These are phyloP conservation scores for Danionella cerebrum DNA, from an alignment of 2,113 vertebrate species.

Conservation along the genomic window DNA sequence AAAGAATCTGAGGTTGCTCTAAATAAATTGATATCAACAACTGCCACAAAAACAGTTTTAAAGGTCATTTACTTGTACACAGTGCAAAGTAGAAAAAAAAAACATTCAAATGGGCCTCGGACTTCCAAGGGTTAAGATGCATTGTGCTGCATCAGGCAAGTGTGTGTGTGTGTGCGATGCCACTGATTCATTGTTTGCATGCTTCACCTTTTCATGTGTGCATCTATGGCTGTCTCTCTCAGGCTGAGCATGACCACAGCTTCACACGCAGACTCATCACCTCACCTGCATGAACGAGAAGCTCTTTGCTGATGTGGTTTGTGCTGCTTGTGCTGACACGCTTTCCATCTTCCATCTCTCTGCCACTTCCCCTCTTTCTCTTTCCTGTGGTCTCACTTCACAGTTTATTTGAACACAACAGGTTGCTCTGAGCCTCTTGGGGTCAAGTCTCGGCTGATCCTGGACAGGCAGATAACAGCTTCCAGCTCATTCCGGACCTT, in stretches of 20 bases:
- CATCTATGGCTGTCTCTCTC: slow-evolving; percentile 6
- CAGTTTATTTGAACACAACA: slow-evolving; percentile 77
- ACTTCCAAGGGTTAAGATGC: no score
- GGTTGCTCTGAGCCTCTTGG: slow-evolving; percentile 91
- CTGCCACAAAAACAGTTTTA: no score
- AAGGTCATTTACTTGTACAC: no score
- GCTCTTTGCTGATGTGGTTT: slow-evolving; percentile 7
- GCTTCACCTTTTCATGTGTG: slow-evolving; percentile 1
- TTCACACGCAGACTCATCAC: neutral
- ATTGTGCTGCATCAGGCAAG: no score
- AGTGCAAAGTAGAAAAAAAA: no score
- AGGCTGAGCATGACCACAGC: neutral
- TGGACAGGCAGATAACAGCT: slow-evolving; percentile 76
- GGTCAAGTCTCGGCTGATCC: slow-evolving; percentile 76
- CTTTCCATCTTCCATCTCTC: slow-evolving; percentile 44
- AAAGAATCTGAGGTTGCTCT: no score
- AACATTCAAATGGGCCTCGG: no score
- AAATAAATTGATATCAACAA: no score
- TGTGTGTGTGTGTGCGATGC: no score
- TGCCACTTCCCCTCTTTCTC: slow-evolving; percentile 31
- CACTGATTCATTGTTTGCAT: neutral
- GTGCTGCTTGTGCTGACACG: slow-evolving; percentile 24
- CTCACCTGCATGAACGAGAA: neutral
- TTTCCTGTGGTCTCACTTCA: slow-evolving; percentile 53
- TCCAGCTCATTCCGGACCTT: slow-evolving; percentile 87